Evolutionary conservation across 1,140 invertebrate species (phyloP), one percentile per base, ranked within the genome.

Genomic region (Protaetia brevitarsis): DNA sequence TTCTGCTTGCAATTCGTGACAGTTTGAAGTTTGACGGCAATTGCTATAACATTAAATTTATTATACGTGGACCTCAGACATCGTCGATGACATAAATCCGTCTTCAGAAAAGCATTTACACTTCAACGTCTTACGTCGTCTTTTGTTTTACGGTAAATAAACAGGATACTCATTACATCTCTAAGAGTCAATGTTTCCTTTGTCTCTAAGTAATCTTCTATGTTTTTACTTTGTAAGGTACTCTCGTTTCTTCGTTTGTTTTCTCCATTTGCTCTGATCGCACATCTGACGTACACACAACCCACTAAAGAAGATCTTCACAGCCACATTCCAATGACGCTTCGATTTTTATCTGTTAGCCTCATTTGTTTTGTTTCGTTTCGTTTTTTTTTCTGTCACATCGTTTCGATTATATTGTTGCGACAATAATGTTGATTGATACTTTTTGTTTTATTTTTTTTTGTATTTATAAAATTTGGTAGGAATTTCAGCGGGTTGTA

Each of bases 271-370:
- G 66, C 71, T 67, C 65, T 56, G 66, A 69, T 71, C 71, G 68
- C 71, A 60, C 29, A 65, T 64, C 66, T 63, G 64, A 59, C 68
- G 65, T 36, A 51, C 67, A 74, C 69, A 72, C 69, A 72, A 72
- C 70, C 67, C 69, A 72, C 69, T 73, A 69, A 64, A 70, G 29
- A 72, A 63, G 69, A 65, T 72, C 63, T 71, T 76, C 73, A 76
- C 74, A 76, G 74, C 74, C 74, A 76, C 72, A 74, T 70, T 74
- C 72, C 71, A 70, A 72, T 69, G 69, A 74, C 72, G 73, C 70
- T 66, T 71, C 68, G 69, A 69, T 45, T 62, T 60, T 57, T 68
- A 67, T 69, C 63, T 68, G 66, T 71, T 69, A 76, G 72, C 72
- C 71, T 76, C 70, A 73, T 59, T 59, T 29, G 26, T 59, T 28